A percentile compares a stretch with the other conserved stretches of the same genome.
phyloP scores from a whole-genome alignment of 2,888 invertebrate genomes.

The Tolmerus cingulatus region DNA sequence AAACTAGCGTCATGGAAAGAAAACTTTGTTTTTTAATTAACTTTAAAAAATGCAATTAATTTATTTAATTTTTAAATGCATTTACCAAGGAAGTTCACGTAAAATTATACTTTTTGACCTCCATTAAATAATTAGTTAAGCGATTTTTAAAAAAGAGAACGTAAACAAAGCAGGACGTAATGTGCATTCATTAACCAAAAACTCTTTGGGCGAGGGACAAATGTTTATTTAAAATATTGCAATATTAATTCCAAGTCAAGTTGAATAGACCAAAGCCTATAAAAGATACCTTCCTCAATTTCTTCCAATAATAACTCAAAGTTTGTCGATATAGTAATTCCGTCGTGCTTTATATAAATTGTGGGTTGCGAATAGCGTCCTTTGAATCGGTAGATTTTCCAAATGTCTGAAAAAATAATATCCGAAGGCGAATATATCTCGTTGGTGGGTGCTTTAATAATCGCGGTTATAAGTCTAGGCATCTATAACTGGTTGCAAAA shows the following conservation, averaged over 20 bases:
- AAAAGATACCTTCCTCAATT: neutral
- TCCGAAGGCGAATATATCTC: neutral
- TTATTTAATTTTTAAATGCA: neutral
- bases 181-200: neutral
- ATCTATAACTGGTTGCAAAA: constrained; percentile 62
- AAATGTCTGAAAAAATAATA: neutral
- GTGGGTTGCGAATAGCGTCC: neutral
- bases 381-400: neutral
- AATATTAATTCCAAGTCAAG: neutral
- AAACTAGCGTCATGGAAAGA: neutral
- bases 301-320: neutral
- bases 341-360: neutral
- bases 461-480: neutral
- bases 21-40: neutral
- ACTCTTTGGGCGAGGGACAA: too few relatives aligned
- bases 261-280: neutral
- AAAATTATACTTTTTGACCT: neutral
- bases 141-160: neutral
- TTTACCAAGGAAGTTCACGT: neutral
- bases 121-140: neutral
- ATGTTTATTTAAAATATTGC: neutral
- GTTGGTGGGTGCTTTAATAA: neutral
- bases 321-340: neutral
- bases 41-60: neutral
- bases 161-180: neutral